These are phyloP conservation scores for Cichlasoma orientale DNA, from an alignment of 2,797 vertebrate species.

Conservation along the genomic window DNA sequence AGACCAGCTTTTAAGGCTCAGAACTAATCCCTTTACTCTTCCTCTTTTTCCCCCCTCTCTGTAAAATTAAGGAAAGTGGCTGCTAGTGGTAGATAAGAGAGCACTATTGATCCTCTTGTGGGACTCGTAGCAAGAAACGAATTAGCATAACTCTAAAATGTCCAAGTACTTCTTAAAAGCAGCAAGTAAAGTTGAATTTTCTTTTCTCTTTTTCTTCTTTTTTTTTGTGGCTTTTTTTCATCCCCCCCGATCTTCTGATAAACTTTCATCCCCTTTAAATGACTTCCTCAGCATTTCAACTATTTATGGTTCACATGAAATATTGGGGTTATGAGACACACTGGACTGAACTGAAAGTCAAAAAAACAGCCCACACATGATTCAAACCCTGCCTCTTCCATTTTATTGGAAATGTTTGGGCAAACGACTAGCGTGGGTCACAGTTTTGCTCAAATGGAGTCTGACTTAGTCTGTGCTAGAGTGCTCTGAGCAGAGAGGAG, in stretches of 20 bases:
- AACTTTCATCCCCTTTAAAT: not conserved
- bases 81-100: not conserved
- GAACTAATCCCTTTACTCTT: not conserved
- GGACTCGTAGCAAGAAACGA: not conserved
- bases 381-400: slow-evolving; percentile 15
- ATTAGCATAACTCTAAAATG: not conserved
- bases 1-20: not conserved
- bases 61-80: not conserved
- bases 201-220: not conserved
- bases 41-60: not conserved
- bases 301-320: slow-evolving; percentile 37
- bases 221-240: not conserved
- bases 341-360: slow-evolving; percentile 25
- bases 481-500: slow-evolving; percentile 39
- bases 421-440: slow-evolving; percentile 45
- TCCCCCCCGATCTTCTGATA: not conserved
- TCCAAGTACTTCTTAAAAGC: not conserved
- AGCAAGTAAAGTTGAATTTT: not conserved
- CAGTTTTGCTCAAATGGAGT: slow-evolving; percentile 64
- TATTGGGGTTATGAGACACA: slow-evolving; percentile 14
- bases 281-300: slow-evolving; percentile 29
- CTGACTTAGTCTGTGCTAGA: slow-evolving; percentile 31
- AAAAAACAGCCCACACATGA: slow-evolving; percentile 28
- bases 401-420: slow-evolving; percentile 63
- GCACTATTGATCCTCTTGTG: not conserved